These are phyloP conservation scores for Solen grandis DNA, from an alignment of 1,140 invertebrate genomes.

Conservation along the genomic window DNA sequence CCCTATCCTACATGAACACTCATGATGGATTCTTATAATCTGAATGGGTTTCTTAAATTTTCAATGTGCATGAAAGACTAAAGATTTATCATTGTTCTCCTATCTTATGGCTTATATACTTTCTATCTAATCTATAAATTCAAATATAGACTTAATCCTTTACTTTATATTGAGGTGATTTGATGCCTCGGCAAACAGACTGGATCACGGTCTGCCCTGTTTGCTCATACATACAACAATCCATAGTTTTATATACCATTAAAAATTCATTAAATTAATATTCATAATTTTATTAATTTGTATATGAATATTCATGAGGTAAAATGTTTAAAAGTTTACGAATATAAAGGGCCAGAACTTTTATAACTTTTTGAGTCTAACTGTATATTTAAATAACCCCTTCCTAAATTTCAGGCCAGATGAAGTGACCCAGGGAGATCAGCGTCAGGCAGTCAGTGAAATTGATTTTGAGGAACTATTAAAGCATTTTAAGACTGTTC, in stretches of 20 bases:
- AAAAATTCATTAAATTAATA: not conserved
- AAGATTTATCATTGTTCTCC: no score
- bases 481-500: constrained; percentile 33
- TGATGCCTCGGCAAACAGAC: no score
- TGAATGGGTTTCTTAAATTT: no score
- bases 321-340: not conserved
- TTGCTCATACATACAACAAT: no score
- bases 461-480: constrained; percentile 44
- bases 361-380: not conserved
- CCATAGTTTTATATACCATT: not conserved
- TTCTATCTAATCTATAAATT: no score
- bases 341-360: not conserved
- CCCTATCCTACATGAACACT: no score
- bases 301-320: not conserved
- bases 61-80: no score
- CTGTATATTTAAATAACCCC: not conserved
- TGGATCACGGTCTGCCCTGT: no score
- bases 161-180: no score
- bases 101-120: no score
- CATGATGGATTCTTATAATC: no score
- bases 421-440: not conserved
- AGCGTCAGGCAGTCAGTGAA: not conserved
- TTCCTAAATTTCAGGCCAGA: not conserved
- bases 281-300: not conserved
- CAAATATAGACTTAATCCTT: no score